These are phyloP conservation scores for Himalopsyche kuldschensis DNA, from an alignment of 2,888 invertebrate genomes.

Conservation along the genomic window DNA sequence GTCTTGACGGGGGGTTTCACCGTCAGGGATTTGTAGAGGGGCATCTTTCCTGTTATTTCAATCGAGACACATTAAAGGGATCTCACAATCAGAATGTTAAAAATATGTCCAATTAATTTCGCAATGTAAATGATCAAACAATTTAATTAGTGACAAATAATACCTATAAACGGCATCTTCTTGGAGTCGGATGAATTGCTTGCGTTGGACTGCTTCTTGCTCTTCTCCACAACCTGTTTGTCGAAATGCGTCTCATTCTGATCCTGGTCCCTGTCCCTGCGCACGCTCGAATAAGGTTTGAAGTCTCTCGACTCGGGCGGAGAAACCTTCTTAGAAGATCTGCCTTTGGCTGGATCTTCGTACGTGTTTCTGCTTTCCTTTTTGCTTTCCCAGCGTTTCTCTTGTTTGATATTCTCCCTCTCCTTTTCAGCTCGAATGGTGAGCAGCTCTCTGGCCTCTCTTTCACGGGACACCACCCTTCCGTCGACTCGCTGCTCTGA, in stretches of 20 bases:
- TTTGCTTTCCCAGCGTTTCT: slow-evolving; percentile 1
- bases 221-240: slow-evolving; percentile 41
- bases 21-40: slow-evolving; percentile 65
- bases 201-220: slow-evolving; percentile 40
- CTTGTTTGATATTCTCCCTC: not conserved
- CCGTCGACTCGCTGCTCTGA: slow-evolving; percentile 35
- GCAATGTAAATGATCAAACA: no score
- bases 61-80: not conserved
- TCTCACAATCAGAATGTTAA: no score
- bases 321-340: not conserved
- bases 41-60: slow-evolving; percentile 65
- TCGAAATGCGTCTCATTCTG: slow-evolving; percentile 45
- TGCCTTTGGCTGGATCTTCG: not conserved
- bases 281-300: slow-evolving; percentile 41
- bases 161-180: slow-evolving; percentile 80
- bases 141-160: not conserved
- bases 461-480: slow-evolving; percentile 35
- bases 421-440: slow-evolving; percentile 13
- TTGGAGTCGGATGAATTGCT: slow-evolving; percentile 56
- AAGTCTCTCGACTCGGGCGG: slow-evolving; percentile 40
- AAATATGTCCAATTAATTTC: no score
- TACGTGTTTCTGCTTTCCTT: not conserved
- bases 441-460: slow-evolving; percentile 35
- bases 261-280: slow-evolving; percentile 43
- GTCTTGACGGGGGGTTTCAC: slow-evolving; percentile 41